A percentile compares a stretch with the other conserved stretches of the same genome.
Evolutionary conservation across 2,888 invertebrate species (phyloP).

Genomic region (Schrankia costaestrigalis): DNA sequence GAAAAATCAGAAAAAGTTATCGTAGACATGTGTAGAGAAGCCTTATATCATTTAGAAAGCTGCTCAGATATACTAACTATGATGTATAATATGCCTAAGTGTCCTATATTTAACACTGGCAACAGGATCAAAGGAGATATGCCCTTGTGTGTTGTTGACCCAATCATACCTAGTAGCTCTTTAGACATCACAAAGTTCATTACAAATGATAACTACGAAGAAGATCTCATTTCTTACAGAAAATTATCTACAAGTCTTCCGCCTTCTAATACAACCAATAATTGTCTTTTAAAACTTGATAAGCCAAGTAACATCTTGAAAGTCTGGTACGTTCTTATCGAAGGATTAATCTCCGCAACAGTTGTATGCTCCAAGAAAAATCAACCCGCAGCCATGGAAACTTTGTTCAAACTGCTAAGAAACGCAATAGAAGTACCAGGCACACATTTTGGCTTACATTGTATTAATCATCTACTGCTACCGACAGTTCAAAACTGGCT

Average conservation of each 20-base stretch:
- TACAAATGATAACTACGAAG: constrained; percentile 83
- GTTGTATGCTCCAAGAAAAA: constrained; percentile 93
- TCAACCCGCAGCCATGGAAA: constrained; percentile 92
- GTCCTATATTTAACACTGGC: constrained; percentile 94
- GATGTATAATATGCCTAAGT: constrained; percentile 97
- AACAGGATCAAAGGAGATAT: constrained; percentile 90
- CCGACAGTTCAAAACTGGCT: constrained; percentile 97
- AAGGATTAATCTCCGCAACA: constrained; percentile 90
- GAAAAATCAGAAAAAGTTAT: constrained; percentile 73
- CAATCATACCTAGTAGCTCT: constrained; percentile 87
- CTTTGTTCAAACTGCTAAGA: constrained; percentile 90
- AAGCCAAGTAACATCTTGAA: constrained; percentile 91
- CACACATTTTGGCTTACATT: constrained; percentile 93
- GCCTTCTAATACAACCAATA: constrained; percentile 70
- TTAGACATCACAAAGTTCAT: constrained; percentile 86
- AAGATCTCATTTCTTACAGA: constrained; percentile 84
- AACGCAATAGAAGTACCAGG: constrained; percentile 91
- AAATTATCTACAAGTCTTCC: constrained; percentile 79
- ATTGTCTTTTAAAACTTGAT: constrained; percentile 85
- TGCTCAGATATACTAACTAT: constrained; percentile 93
- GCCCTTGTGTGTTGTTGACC: constrained; percentile 90
- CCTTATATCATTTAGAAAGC: constrained; percentile 90
- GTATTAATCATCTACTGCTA: constrained; percentile 93
- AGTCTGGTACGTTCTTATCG: constrained; percentile 94
- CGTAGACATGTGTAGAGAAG: constrained; percentile 86